These are phyloP conservation scores for Tachina lurida DNA, from an alignment of 2,888 invertebrate species.

Conservation along the genomic window DNA sequence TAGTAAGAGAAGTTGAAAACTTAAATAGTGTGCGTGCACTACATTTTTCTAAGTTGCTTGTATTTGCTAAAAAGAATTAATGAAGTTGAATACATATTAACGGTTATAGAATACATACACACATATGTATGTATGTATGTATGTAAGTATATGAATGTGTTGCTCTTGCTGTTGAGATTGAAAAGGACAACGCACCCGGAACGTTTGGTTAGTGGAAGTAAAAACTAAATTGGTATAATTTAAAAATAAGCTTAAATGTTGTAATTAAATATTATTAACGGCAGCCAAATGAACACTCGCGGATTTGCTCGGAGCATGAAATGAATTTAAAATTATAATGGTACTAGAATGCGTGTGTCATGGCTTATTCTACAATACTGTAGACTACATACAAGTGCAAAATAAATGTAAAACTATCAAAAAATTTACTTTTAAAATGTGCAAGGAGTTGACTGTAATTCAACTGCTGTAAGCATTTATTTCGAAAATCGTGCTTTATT, in stretches of 20 bases:
- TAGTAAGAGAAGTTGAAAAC: not conserved
- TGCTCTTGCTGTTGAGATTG: slow-evolving; percentile 14
- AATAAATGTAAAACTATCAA: no score
- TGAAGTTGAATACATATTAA: slow-evolving; percentile 65
- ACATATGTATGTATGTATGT: no score
- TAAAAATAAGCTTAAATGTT: slow-evolving; percentile 29
- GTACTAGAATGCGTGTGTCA: no score
- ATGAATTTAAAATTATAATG: not conserved
- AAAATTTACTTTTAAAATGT: no score
- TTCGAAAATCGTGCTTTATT: no score
- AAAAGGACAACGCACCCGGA: slow-evolving; percentile 60
- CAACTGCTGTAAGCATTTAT: no score
- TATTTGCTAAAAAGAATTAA: slow-evolving; percentile 44
- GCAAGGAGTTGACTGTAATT: no score
- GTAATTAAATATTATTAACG: slow-evolving; percentile 12
- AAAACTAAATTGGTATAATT: slow-evolving; percentile 29
- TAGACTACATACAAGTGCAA: no score
- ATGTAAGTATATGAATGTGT: not conserved
- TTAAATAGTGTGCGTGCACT: slow-evolving; percentile 47
- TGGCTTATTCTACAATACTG: no score
- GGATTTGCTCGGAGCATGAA: not conserved
- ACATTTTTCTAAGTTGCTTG: slow-evolving; percentile 38
- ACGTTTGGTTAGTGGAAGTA: slow-evolving; percentile 13
- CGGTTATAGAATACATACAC: slow-evolving; percentile 32
- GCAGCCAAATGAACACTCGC: not conserved